A percentile compares a stretch with the other conserved stretches of the same genome.
These are phyloP conservation scores for Sebastes goodei DNA, from an alignment of 2,797 vertebrate genomes.

Conservation along the genomic window DNA sequence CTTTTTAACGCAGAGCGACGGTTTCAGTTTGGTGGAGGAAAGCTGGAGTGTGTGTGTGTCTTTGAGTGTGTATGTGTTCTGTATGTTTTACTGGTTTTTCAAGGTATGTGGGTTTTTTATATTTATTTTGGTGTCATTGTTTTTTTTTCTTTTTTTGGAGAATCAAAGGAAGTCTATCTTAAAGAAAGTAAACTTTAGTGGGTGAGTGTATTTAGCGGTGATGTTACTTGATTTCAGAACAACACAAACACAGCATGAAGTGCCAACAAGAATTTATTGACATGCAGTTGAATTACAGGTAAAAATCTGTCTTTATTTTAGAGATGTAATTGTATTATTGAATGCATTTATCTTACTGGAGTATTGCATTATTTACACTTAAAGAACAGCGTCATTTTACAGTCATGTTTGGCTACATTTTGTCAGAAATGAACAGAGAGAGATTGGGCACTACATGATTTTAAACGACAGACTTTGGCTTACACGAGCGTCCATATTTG, in stretches of 20 bases:
- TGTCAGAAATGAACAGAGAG: conserved; percentile 6
- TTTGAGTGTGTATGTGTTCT: conserved; percentile 62
- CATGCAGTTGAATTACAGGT: conserved; percentile 28
- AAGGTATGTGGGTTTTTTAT: conserved; percentile 84
- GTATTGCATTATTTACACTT: conserved; percentile 65
- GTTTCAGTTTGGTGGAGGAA: conserved; percentile 89
- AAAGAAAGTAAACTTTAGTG: conserved; percentile 84
- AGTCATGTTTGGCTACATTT: neutral
- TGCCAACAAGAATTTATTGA: conserved; percentile 89
- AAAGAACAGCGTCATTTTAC: conserved; percentile 76
- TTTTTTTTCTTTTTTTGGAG: conserved; percentile 76
- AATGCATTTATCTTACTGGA: conserved; percentile 74
- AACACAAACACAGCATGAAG: conserved; percentile 88
- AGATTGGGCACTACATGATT: conserved; percentile 63
- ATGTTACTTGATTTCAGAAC: conserved; percentile 88
- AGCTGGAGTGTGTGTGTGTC: conserved; percentile 89
- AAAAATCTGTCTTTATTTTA: conserved; percentile 63
- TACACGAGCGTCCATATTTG: neutral
- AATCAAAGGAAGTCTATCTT: conserved; percentile 64
- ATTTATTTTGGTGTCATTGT: conserved; percentile 84
- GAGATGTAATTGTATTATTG: conserved; percentile 77
- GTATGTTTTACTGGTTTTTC: conserved; percentile 53
- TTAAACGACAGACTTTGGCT: neutral
- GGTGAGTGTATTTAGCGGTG: conserved; percentile 82
- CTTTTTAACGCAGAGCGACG: conserved; percentile 82